These are phyloP conservation scores for Hetaerina americana DNA, from an alignment of 1,140 invertebrate genomes.

Conservation along the genomic window DNA sequence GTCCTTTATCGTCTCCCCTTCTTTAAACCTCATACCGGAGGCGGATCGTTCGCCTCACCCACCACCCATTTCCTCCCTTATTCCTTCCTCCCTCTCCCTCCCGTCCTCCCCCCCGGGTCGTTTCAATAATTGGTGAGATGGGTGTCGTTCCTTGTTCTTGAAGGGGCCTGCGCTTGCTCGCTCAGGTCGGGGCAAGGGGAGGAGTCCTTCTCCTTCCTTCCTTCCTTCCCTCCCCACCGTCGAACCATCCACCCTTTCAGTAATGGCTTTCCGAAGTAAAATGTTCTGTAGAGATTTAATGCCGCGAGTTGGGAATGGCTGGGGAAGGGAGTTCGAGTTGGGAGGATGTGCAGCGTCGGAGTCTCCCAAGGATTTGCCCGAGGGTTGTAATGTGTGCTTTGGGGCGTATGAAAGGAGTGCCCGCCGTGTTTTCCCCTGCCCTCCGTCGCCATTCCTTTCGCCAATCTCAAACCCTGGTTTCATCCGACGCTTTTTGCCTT, in stretches of 20 bases:
- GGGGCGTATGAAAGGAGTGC: not conserved
- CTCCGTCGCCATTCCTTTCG: too few relatives aligned
- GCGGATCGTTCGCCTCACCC: not conserved
- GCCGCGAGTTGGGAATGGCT: not conserved
- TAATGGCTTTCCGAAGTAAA: not conserved
- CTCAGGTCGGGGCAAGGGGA: not conserved
- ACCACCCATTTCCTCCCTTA: not conserved
- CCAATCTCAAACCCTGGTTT: too few relatives aligned
- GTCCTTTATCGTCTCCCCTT: not conserved
- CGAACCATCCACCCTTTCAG: too few relatives aligned
- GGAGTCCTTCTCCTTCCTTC: not conserved
- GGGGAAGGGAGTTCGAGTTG: too few relatives aligned
- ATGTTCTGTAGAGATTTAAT: not conserved
- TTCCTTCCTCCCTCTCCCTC: not conserved
- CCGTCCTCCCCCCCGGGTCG: not conserved
- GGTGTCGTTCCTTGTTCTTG: not conserved
- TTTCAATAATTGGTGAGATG: not conserved
- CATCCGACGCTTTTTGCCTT: too few relatives aligned
- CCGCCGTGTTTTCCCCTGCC: too few relatives aligned
- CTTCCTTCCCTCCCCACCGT: too few relatives aligned
- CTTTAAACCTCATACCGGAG: not conserved
- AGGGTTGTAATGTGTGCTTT: not conserved
- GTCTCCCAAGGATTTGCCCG: not conserved
- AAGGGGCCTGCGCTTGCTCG: not conserved
- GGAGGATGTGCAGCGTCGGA: too few relatives aligned